Evolutionary conservation across 2,797 vertebrate genomes (phyloP), one percentile per base, ranked within the genome.

Genomic region (Hozukius guyotensis): DNA sequence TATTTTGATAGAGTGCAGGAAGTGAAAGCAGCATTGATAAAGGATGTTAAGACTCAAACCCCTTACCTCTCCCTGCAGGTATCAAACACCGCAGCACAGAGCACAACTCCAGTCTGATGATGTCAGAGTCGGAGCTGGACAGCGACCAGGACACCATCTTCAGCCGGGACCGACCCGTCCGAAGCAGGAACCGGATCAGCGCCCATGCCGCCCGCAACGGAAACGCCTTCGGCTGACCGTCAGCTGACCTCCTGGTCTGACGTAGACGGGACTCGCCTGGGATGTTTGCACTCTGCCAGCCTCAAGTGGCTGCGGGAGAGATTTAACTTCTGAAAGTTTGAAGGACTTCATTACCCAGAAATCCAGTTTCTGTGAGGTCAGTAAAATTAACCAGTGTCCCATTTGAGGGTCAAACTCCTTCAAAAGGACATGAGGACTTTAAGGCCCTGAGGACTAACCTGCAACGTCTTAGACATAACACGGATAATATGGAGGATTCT

Each of bases 41-140:
- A 8, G 42, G 6, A 34, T 34, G 11, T 7, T 18, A 3, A 29
- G 24, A 4, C 5, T 55, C 1, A 3, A 7, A 11, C 42, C 42
- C 42, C 16, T 46, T 18, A 18, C 16, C 14, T 46, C 22, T 20
- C 25, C 68, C 34, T 70, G 75, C 83, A 98, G 97, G 97, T 72
- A 95, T 99, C 88, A 98, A 98, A 86, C 98, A 98, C 84, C 96
- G 96, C 90, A 98, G 97, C 93, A 97, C 97, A 1, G 97, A 97
- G 92, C 97, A 98, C 93, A 97, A 97, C 94, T 98, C 97, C 90
- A 97, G 98, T 90, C 93, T 99, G 78, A 98, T 98, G 98, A 97
- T 98, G 90, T 98, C 98, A 0, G 97, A 99, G 85, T 98, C 97
- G 0, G 98, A 99, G 92, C 95, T 97, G 87, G 98, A 98, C 89